Percentiles rank a stretch among this genome's conserved stretches.
These are phyloP conservation scores for Chironomus tentans DNA, from an alignment of 2,888 invertebrate species.

Conservation along the genomic window DNA sequence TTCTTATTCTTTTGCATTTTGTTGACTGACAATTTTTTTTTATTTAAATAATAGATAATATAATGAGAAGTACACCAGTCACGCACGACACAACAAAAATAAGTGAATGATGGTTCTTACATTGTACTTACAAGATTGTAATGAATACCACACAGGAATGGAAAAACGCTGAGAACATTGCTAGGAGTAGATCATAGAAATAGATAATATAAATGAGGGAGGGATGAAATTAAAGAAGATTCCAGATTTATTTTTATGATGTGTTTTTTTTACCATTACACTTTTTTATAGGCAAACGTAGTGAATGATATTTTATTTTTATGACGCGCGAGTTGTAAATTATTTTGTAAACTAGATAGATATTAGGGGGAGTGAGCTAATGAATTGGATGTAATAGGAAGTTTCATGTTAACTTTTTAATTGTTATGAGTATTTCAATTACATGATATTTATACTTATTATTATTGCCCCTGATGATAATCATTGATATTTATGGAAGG, in stretches of 20 bases:
- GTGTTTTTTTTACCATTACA: neutral
- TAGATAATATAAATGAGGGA: neutral
- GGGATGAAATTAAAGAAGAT: neutral
- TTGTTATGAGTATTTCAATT: neutral
- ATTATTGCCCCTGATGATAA: too few species aligned
- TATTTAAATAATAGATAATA: too few species aligned
- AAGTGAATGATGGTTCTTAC: neutral
- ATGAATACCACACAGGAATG: constrained; percentile 8
- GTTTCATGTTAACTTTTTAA: neutral
- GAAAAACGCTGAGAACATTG: too few species aligned
- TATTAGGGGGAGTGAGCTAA: too few species aligned
- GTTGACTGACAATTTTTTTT: constrained; percentile 12
- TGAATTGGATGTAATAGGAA: too few species aligned
- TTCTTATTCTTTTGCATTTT: constrained; percentile 15
- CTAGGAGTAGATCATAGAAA: neutral
- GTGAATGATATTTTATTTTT: constrained; percentile 1
- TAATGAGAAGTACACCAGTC: neutral
- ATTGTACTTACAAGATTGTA: neutral
- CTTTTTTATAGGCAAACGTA: neutral
- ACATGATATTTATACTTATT: too few species aligned
- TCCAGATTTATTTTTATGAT: neutral
- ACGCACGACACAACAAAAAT: neutral
- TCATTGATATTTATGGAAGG: too few species aligned
- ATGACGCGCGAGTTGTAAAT: neutral
- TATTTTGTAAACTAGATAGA: neutral